Evolutionary conservation across 2,797 vertebrate genomes (phyloP).

Genomic region (Alectoris magna): DNA sequence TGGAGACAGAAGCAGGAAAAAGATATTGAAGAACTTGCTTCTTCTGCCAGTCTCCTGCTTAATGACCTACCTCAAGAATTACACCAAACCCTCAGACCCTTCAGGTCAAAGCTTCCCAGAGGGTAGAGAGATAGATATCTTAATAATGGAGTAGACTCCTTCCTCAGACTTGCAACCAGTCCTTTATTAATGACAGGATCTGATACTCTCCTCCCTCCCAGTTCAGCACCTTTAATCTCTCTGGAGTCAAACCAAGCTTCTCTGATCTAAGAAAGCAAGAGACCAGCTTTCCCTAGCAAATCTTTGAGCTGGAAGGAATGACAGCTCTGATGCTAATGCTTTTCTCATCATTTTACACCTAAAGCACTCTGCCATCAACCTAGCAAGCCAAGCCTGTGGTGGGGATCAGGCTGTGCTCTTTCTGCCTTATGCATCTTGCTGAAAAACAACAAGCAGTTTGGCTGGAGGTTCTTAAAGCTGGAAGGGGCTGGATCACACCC

Average conservation of each 20-base stretch:
- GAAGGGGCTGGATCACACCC: background rate
- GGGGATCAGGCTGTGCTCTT: background rate
- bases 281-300: background rate
- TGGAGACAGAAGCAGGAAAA: background rate
- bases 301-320: background rate
- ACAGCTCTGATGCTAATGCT: background rate
- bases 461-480: background rate
- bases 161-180: background rate
- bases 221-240: conserved; percentile 18
- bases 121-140: background rate
- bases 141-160: background rate
- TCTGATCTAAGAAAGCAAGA: background rate
- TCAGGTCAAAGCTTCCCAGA: conserved; percentile 9
- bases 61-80: background rate
- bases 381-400: background rate
- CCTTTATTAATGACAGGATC: background rate
- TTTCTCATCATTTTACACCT: background rate
- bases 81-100: background rate
- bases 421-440: background rate
- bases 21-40: conserved; percentile 23
- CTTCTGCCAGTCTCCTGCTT: background rate
- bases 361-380: background rate
- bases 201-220: background rate
- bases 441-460: background rate
- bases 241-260: conserved; percentile 4